Evolutionary conservation across 2,888 invertebrate species (phyloP), one percentile per base, ranked within the genome.

Genomic region (Caprella mutica): DNA sequence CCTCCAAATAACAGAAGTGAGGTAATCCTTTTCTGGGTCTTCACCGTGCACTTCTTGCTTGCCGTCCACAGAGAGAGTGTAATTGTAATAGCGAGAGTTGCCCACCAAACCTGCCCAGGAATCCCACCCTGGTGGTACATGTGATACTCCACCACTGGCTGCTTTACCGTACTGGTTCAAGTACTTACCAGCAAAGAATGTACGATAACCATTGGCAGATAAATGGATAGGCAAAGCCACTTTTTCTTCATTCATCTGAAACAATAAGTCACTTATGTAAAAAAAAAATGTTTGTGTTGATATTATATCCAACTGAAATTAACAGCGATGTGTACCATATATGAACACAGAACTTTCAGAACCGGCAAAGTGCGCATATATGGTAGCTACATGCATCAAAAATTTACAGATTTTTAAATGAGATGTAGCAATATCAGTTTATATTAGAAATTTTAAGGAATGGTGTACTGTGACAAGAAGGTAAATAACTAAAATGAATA

Each of bases 171-270:
- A 91, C 78, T 85, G 79, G 74, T 94, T 94, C 65, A 94, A 76
- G 75, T 94, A 94, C 77, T 94, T 94, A 50, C 94, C 93, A 66
- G 87, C 90, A 71, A 88, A 94, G 71, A 92, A 91, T 0, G 90
- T 93, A 5, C 74, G 78, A 69, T 93, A 94, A 6, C 76, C 76
- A 0, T 79, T 80, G 0, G 75, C 70, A 54, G 84, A 78, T 30
- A 94, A 72, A 39, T 81, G 70, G 0, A 79, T 76, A 0, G 85
- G 85, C 68, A 91, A 82, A 1, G 86, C 81, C 1, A 75, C 71
- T 0, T 73, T 72, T 71, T 93, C 91, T 5, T 77, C 72, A 5
- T 71, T 69, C 14, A 73, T 55, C 64, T 64, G 58, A 24, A 46
- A 42, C 19, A 52, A n/a, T n/a, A n/a, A n/a, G n/a, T n/a, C n/a